Evolutionary conservation across 2,113 vertebrate genomes (phyloP).

Genomic region (Sander vitreus): DNA sequence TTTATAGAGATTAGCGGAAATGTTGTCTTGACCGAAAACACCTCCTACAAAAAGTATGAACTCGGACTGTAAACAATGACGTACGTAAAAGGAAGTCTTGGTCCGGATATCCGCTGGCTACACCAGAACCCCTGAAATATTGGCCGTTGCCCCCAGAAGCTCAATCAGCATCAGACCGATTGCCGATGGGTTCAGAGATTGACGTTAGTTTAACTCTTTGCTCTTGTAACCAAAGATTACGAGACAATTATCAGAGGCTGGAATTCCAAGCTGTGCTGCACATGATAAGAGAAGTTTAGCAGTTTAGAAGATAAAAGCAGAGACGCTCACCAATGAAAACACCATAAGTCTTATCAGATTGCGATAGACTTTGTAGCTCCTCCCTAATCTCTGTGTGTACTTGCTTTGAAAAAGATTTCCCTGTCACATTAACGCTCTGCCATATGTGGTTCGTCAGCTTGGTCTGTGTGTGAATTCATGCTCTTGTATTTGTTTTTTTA

Average conservation of each 20-base stretch:
- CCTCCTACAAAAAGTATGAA: too few relatives aligned
- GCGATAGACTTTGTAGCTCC: constrained; percentile 77
- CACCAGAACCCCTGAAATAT: too few relatives aligned
- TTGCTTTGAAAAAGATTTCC: constrained; percentile 76
- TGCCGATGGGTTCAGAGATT: too few relatives aligned
- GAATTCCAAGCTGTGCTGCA: constrained; percentile 78
- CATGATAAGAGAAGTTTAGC: constrained; percentile 78
- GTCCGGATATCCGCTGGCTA: too few relatives aligned
- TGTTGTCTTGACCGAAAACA: too few relatives aligned
- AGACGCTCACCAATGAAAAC: constrained; percentile 79
- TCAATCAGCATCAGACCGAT: too few relatives aligned
- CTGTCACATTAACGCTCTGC: constrained; percentile 65
- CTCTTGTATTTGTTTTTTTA: background rate
- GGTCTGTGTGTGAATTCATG: constrained; percentile 27
- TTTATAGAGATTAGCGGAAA: too few relatives aligned
- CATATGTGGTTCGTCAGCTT: constrained; percentile 54
- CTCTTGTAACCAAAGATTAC: constrained; percentile 59
- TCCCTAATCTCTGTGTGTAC: constrained; percentile 63
- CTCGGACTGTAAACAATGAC: too few relatives aligned
- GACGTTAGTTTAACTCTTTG: constrained; percentile 61
- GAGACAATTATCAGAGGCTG: constrained; percentile 76
- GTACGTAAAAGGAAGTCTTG: too few relatives aligned
- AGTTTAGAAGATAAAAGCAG: constrained; percentile 79
- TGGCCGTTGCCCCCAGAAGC: too few relatives aligned
- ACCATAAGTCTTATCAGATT: constrained; percentile 80